Conservation (phyloP, 1,140 invertebrate species). For the Pomacea maculata region DNA sequence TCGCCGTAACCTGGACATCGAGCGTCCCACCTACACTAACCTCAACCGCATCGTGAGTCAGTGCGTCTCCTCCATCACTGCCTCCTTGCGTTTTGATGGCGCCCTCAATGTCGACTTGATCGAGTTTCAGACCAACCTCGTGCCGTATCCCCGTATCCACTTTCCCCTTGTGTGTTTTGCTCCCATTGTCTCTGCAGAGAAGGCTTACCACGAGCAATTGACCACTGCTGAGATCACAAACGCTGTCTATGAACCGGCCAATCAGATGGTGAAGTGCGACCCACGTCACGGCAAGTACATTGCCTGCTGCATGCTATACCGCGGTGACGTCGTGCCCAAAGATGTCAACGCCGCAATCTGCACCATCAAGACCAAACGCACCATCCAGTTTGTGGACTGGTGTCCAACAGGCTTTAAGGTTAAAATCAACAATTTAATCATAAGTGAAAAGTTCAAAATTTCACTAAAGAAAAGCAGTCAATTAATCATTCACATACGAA, state of each 20-base stretch:
- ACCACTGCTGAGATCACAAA: constrained; percentile 70
- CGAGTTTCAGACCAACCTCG: constrained; percentile 76
- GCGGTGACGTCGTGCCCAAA: too few species aligned
- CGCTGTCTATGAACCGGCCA: constrained; percentile 77
- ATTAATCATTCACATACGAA: too few species aligned
- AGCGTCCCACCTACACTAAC: too few species aligned
- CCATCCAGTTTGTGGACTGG: too few species aligned
- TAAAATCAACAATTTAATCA: too few species aligned
- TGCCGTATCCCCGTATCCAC: constrained; percentile 57
- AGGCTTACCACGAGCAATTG: constrained; percentile 51
- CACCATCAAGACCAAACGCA: too few species aligned
- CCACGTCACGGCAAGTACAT: too few species aligned
- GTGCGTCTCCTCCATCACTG: constrained; percentile 71
- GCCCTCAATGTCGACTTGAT: constrained; percentile 76
- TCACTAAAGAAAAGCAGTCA: too few species aligned
- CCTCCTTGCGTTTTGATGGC: constrained; percentile 75
- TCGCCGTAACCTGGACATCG: constrained; percentile 84
- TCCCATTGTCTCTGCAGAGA: constrained; percentile 50
- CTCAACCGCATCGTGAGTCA: constrained; percentile 29
- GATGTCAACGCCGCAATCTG: too few species aligned
- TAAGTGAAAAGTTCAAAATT: too few species aligned
- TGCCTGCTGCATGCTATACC: too few species aligned
- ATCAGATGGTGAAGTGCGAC: constrained; percentile 79
- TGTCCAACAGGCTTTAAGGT: too few species aligned
- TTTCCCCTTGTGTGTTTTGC: constrained; percentile 54